These are phyloP conservation scores for Diachasmimorpha longicaudata DNA, from an alignment of 1,140 invertebrate genomes.

Conservation along the genomic window DNA sequence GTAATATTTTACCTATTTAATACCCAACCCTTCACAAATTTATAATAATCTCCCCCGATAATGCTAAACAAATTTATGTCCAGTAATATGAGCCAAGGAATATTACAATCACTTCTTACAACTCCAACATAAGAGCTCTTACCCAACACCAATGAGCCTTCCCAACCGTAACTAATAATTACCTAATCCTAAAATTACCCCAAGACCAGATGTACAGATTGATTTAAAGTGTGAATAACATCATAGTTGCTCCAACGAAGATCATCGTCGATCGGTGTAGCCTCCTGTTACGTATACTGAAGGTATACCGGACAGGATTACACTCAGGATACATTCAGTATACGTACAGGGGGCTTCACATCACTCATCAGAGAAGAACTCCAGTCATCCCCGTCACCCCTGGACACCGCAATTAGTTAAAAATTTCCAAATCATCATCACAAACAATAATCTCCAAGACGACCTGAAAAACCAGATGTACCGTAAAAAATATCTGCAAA, in stretches of 20 bases:
- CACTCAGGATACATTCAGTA: slow-evolving; percentile 99
- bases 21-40: too few relatives aligned
- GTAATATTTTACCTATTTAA: too few relatives aligned
- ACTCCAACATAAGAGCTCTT: background rate
- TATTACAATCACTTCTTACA: too few relatives aligned
- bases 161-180: background rate
- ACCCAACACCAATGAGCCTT: background rate
- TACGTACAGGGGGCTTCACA: slow-evolving; percentile 94
- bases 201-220: too few relatives aligned
- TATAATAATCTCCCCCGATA: too few relatives aligned
- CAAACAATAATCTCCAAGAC: background rate
- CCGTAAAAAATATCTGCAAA: background rate
- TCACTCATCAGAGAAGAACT: slow-evolving; percentile 39
- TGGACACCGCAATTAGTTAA: background rate
- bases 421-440: background rate
- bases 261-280: slow-evolving; percentile 74
- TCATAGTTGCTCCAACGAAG: slow-evolving; percentile 21
- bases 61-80: too few relatives aligned
- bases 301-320: slow-evolving; percentile 97
- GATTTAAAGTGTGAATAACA: too few relatives aligned
- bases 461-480: background rate
- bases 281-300: slow-evolving; percentile 99
- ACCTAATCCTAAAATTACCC: background rate
- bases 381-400: background rate
- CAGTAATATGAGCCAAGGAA: too few relatives aligned